Base-by-base conservation (phyloP, 1,140 invertebrate species). In the Solenopsis fugax region DNA sequence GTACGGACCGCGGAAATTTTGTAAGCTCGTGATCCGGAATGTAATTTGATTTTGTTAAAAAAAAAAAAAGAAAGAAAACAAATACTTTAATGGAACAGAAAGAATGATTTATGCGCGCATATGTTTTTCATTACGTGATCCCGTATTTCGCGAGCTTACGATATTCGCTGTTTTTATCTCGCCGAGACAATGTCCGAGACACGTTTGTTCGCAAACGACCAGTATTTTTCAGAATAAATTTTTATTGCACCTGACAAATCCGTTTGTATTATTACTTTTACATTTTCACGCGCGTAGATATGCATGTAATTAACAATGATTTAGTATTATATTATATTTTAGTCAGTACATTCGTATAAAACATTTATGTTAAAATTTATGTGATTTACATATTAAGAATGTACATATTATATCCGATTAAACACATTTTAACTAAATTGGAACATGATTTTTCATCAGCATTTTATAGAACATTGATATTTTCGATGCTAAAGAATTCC, bases 11-110 rank as follows among this genome's bases (percentile, higher is more conserved):
- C 45, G 13, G 13, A 80, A 50, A 67, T 80, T 80, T 80, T 67
- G 29, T 50, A 78, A 78, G 37, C 76, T 45, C 45, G 24, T 80
- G 45, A 67, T 67, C 60, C 60, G 60, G n/a, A 7, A 67, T 81
- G n/a, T 41, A 81, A 24, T 54, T 50, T 54, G 64, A 54, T 16
- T 69, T 81, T 81, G 37, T 41, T 54, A 5, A 71, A 41, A 81
- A 54, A 24, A 54, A 13, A 16, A 24, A 69, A 54, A 69, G 41
- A 24, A 54, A 13, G 7, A n/a, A 34, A 29, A n/a, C 10, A 41
- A 3, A n/a, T 34, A 34, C 48, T 78, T 78, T 78, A 65, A 78
- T 21, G 34, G 58, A 45, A 62, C 21, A 34, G 58, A 34, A 29
- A 65, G 0, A 12, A 78, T 50, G 64, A 78, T 64, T 78, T 65